Conservation (phyloP, 2,888 invertebrate species). For the Campoletis raptor region DNA sequence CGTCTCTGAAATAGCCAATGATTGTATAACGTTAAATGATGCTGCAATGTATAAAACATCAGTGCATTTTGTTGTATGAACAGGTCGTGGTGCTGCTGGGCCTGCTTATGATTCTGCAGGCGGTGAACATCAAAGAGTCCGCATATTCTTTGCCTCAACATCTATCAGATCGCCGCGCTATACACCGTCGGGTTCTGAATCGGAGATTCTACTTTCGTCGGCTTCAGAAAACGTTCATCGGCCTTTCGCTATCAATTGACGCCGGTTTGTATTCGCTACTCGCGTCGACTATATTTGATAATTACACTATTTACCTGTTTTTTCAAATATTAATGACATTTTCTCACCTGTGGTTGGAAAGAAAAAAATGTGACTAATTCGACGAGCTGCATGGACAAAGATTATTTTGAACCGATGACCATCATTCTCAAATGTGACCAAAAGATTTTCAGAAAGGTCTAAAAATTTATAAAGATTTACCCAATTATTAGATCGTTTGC, state of each 20-base stretch:
- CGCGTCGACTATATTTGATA: not conserved
- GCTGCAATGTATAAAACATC: constrained; percentile 46
- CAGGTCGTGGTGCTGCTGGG: constrained; percentile 16
- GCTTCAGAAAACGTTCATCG: constrained; percentile 17
- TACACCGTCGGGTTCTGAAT: constrained; percentile 26
- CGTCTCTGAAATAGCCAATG: constrained; percentile 30
- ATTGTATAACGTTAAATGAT: constrained; percentile 25
- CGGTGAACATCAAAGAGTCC: constrained; percentile 79
- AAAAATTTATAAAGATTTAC: not conserved
- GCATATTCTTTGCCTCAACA: constrained; percentile 66
- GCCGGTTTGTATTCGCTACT: not conserved
- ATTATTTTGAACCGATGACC: not conserved
- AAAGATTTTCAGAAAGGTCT: not conserved
- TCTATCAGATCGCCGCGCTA: constrained; percentile 74
- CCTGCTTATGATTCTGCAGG: constrained; percentile 64
- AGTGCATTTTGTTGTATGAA: constrained; percentile 41
- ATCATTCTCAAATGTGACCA: not conserved
- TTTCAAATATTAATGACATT: no score
- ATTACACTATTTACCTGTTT: not conserved
- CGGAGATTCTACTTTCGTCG: constrained; percentile 13
- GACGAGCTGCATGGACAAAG: not conserved
- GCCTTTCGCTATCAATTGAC: constrained; percentile 7
- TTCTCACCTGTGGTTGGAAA: not conserved
- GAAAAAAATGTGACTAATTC: not conserved
- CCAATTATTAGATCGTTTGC: no score